Evolutionary conservation across 2,113 vertebrate species (phyloP).

Genomic region (Trogon surrucura): DNA sequence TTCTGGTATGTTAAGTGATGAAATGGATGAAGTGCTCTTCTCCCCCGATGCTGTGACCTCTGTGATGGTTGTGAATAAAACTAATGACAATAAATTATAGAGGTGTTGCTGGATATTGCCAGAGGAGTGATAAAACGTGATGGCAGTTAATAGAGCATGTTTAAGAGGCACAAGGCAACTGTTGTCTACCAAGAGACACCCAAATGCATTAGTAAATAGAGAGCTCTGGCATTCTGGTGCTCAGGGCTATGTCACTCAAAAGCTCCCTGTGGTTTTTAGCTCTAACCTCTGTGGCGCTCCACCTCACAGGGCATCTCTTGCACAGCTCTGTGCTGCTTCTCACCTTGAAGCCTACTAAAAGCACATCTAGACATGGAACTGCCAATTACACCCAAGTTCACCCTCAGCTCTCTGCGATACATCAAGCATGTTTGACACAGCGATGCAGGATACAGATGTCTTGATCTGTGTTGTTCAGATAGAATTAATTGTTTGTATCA

Average conservation of each 20-base stretch:
- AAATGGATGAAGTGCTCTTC: constrained; percentile 30
- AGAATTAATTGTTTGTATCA: background rate
- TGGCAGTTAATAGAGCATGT: constrained; percentile 49
- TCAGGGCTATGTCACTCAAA: background rate
- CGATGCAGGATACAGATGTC: background rate
- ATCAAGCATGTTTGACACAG: background rate
- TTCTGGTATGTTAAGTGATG: background rate
- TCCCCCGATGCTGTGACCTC: constrained; percentile 38
- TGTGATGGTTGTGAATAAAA: constrained; percentile 40
- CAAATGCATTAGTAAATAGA: background rate
- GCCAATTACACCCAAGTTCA: background rate
- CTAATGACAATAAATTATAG: constrained; percentile 66
- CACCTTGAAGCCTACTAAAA: background rate
- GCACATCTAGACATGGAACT: background rate
- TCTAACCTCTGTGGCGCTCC: background rate
- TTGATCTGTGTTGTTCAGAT: background rate
- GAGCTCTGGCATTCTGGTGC: background rate
- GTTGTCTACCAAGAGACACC: background rate
- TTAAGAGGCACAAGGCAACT: constrained; percentile 30
- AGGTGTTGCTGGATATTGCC: constrained; percentile 54
- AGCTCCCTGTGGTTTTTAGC: background rate
- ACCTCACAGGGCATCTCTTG: background rate
- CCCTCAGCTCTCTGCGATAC: background rate
- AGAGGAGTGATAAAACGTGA: constrained; percentile 45
- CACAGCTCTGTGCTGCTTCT: background rate